A percentile compares a stretch with the other conserved stretches of the same genome.
These are phyloP conservation scores for Leptestheria dahalacensis DNA, from an alignment of 1,140 invertebrate genomes.

Conservation along the genomic window DNA sequence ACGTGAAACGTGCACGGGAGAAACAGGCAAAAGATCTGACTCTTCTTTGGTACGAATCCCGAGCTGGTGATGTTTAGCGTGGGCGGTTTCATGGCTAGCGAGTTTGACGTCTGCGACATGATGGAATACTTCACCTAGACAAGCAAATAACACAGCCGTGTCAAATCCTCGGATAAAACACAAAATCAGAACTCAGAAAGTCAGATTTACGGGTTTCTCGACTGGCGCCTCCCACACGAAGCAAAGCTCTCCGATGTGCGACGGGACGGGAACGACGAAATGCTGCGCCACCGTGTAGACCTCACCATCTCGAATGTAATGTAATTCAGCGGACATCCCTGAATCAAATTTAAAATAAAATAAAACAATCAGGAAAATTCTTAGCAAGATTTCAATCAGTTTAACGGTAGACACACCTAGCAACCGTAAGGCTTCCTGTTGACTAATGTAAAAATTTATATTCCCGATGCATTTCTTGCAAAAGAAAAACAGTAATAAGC, in stretches of 20 bases:
- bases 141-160: too few species aligned
- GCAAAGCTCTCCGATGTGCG: constrained; percentile 61
- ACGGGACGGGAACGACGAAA: constrained; percentile 65
- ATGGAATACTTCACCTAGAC: constrained; percentile 11
- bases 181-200: background rate
- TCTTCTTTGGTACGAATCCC: constrained; percentile 58
- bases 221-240: constrained; percentile 74
- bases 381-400: background rate
- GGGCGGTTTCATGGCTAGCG: constrained; percentile 41
- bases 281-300: constrained; percentile 79
- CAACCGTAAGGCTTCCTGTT: constrained; percentile 9
- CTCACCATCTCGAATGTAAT: constrained; percentile 70
- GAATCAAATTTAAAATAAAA: constrained; percentile 24
- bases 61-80: constrained; percentile 61
- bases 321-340: constrained; percentile 70
- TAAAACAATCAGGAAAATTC: background rate
- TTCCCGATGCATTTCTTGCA: too few species aligned
- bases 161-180: too few species aligned
- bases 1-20: constrained; percentile 63
- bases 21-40: constrained; percentile 62
- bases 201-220: constrained; percentile 48
- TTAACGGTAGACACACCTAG: too few species aligned
- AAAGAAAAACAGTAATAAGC: too few species aligned
- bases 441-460: constrained; percentile 14
- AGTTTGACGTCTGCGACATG: background rate